phyloP scores from a whole-genome alignment of 2,797 vertebrate species.

The Ispidina lecontei region DNA sequence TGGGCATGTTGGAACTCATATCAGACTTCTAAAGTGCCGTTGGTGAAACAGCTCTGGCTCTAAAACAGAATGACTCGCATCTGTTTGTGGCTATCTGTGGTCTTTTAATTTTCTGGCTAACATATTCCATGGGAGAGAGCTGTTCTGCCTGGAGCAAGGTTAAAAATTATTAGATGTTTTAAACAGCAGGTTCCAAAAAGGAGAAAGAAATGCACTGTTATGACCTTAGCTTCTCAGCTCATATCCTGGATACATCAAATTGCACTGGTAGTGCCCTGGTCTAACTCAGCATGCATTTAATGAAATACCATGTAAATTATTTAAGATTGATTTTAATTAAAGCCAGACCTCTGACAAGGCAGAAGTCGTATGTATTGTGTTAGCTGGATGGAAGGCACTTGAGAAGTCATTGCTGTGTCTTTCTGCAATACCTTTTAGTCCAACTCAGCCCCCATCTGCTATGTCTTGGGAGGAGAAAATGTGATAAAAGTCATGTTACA shows the following conservation, averaged over 20 bases:
- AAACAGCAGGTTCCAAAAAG: background rate
- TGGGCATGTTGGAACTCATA: background rate
- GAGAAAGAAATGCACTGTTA: background rate
- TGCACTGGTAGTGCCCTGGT: background rate
- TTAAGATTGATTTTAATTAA: conserved; percentile 52
- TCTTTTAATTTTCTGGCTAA: conserved; percentile 43
- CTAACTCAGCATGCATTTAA: background rate
- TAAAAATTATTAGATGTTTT: background rate
- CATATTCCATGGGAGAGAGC: background rate
- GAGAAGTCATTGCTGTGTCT: background rate
- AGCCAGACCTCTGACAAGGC: conserved; percentile 15
- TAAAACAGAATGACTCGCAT: conserved; percentile 1
- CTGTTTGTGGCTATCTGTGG: conserved; percentile 37
- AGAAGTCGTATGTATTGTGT: background rate
- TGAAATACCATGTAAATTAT: conserved; percentile 40
- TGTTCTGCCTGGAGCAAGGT: conserved; percentile 5
- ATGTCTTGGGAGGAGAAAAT: background rate
- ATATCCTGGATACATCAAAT: background rate
- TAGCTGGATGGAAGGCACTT: background rate
- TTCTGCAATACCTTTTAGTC: background rate
- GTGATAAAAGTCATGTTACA: background rate
- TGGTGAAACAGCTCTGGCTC: background rate
- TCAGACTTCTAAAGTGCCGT: background rate
- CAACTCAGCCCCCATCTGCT: background rate
- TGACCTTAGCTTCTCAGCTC: background rate